These are phyloP conservation scores for Chelonia mydas DNA, from an alignment of 2,797 vertebrate species.

Conservation along the genomic window DNA sequence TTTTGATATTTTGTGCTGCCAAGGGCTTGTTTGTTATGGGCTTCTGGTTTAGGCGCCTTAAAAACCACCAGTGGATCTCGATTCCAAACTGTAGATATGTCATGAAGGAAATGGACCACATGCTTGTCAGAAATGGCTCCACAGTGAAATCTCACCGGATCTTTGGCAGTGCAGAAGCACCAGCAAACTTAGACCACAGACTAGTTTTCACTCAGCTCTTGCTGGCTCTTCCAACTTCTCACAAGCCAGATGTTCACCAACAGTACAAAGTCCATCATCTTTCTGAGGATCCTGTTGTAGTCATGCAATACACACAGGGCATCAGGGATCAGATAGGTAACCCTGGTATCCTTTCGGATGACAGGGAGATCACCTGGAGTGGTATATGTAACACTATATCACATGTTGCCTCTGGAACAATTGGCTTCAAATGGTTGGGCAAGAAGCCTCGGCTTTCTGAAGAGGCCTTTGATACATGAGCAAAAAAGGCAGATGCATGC, in stretches of 20 bases:
- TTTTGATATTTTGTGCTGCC: background rate
- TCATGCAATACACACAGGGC: background rate
- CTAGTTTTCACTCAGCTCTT: background rate
- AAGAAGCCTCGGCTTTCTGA: background rate
- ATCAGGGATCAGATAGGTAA: background rate
- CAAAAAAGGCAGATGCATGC: background rate
- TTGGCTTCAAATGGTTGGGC: background rate
- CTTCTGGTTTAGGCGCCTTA: background rate
- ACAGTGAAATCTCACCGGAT: background rate
- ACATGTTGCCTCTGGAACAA: background rate
- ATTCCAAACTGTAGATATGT: background rate
- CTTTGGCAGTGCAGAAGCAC: background rate
- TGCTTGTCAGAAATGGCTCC: background rate
- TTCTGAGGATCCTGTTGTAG: background rate
- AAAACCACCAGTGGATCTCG: background rate
- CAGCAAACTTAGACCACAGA: background rate
- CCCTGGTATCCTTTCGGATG: background rate
- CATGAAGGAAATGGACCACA: background rate
- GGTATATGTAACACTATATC: background rate
- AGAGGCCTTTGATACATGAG: background rate
- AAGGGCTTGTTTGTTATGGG: background rate
- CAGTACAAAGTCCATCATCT: background rate
- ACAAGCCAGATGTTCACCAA: background rate
- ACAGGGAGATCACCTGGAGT: background rate
- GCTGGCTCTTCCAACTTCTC: background rate